phyloP scores from a whole-genome alignment of 1,140 invertebrate species.

The Drosophila grimshawi region DNA sequence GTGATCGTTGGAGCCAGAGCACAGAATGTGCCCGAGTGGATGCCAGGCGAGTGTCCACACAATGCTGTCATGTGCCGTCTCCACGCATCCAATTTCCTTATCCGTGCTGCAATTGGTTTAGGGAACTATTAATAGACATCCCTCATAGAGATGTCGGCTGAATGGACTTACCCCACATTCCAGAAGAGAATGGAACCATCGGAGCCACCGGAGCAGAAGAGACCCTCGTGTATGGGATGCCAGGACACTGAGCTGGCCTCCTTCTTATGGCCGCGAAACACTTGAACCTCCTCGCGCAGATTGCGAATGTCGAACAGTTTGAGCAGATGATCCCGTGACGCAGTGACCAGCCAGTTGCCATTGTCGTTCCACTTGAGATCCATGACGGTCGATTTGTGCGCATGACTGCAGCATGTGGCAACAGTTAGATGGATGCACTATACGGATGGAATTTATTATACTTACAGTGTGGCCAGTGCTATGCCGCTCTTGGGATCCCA shows the following conservation, averaged over 20 bases:
- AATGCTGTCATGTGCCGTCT: constrained; percentile 99
- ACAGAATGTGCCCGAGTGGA: constrained; percentile 98
- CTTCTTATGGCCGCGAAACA: constrained; percentile 99
- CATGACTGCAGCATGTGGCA: constrained; percentile 89
- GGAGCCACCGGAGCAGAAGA: constrained; percentile 98
- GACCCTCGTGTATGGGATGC: constrained; percentile 98
- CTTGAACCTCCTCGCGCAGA: constrained; percentile 96
- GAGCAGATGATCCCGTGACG: constrained; percentile 98
- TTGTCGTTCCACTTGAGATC: constrained; percentile 99
- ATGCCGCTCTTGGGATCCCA: constrained; percentile 99
- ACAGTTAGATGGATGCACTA: not conserved
- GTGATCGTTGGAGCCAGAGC: constrained; percentile 99
- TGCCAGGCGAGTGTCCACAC: constrained; percentile 99
- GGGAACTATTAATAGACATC: not conserved
- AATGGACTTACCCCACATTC: constrained; percentile 94
- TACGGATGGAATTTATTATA: constrained; percentile 25
- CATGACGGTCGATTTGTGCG: constrained; percentile 99
- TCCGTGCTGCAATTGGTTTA: constrained; percentile 89
- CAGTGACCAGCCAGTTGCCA: constrained; percentile 99
- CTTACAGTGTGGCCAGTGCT: constrained; percentile 91
- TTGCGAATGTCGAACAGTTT: constrained; percentile 99
- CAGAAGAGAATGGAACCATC: constrained; percentile 99
- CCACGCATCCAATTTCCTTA: constrained; percentile 98
- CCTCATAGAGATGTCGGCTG: not conserved
- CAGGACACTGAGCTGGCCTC: constrained; percentile 98